Conservation (phyloP, 2,113 vertebrate species). For the Peromyscus leucopus region DNA sequence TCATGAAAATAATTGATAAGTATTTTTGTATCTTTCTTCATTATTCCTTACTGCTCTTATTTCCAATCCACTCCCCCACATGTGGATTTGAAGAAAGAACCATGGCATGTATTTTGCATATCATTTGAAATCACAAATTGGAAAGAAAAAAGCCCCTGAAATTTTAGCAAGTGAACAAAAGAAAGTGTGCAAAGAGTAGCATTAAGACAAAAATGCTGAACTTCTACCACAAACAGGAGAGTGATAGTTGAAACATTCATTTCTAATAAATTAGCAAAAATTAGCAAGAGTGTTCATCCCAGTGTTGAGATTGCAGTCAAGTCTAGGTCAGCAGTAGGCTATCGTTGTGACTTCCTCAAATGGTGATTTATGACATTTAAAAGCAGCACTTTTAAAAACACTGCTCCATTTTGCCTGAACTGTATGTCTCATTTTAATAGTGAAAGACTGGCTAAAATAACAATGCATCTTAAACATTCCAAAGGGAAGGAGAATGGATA, state of each 20-base stretch:
- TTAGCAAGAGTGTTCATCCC: background rate
- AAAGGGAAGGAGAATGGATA: background rate
- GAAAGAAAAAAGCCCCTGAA: slow-evolving; percentile 28
- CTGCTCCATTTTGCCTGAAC: background rate
- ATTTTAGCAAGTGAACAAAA: background rate
- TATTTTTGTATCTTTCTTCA: slow-evolving; percentile 27
- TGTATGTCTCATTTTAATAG: background rate
- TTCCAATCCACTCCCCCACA: background rate
- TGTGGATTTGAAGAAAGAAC: background rate
- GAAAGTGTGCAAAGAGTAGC: slow-evolving; percentile 11
- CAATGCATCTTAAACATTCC: background rate
- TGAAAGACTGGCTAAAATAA: background rate
- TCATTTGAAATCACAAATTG: slow-evolving; percentile 22
- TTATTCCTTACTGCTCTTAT: background rate
- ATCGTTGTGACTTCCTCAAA: background rate
- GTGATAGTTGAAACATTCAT: background rate
- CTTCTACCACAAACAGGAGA: background rate
- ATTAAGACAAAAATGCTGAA: background rate
- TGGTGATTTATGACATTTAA: background rate
- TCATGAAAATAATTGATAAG: background rate
- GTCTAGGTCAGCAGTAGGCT: background rate
- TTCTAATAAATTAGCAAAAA: background rate
- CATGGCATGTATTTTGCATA: background rate
- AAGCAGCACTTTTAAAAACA: background rate
- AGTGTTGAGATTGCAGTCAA: background rate